A percentile compares a stretch with the other conserved stretches of the same genome.
Evolutionary conservation across 2,113 vertebrate species (phyloP).

Genomic region (Motacilla tschutschensis): DNA sequence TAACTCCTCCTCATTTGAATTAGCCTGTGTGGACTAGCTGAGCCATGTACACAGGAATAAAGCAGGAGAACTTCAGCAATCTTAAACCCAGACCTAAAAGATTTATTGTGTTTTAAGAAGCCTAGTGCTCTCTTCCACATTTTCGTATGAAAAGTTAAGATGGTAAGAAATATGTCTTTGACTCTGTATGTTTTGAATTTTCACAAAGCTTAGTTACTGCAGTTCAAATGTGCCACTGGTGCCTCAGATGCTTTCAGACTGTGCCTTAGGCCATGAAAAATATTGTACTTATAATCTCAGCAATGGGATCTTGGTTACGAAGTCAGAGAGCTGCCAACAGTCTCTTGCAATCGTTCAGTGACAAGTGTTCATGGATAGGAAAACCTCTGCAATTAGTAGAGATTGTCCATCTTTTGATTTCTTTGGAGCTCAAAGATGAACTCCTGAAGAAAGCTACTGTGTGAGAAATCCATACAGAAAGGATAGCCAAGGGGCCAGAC

Average conservation of each 20-base stretch:
- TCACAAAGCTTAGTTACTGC: neutral
- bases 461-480: constrained; percentile 1
- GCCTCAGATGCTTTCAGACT: neutral
- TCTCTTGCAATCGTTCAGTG: neutral
- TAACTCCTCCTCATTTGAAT: neutral
- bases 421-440: neutral
- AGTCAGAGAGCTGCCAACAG: neutral
- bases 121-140: neutral
- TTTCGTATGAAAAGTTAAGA: neutral
- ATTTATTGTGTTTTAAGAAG: neutral
- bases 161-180: neutral
- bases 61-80: neutral
- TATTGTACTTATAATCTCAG: neutral
- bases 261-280: neutral
- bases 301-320: neutral
- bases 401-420: constrained; percentile 22
- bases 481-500: neutral
- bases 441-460: neutral
- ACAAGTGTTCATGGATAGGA: neutral
- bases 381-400: neutral
- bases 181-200: neutral
- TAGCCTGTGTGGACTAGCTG: neutral
- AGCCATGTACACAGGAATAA: neutral
- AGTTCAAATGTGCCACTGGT: neutral
- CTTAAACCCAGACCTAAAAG: neutral